Percentiles rank a stretch among this genome's conserved stretches.
Conservation (phyloP, 2,797 vertebrate species). For the Rhabdomys pumilio region DNA sequence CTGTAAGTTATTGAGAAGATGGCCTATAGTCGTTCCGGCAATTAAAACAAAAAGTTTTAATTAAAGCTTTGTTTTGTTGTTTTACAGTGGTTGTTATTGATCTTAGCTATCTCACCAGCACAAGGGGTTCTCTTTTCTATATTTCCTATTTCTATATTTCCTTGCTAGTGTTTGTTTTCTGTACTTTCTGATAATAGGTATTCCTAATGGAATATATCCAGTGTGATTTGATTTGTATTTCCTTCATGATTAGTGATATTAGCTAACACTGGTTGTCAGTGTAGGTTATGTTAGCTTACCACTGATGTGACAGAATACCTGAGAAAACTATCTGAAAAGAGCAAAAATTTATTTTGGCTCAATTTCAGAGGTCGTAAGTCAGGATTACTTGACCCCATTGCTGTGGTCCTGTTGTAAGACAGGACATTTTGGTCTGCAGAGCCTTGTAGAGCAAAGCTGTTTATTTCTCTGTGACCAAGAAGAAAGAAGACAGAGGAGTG, state of each 20-base stretch:
- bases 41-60: not conserved
- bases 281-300: not conserved
- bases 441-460: not conserved
- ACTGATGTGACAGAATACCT: not conserved
- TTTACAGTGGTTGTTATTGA: not conserved
- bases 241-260: not conserved
- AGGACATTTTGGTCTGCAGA: not conserved
- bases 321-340: not conserved
- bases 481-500: not conserved
- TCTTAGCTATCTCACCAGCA: not conserved
- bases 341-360: not conserved
- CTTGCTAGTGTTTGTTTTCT: not conserved
- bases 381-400: not conserved
- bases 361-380: not conserved
- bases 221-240: not conserved
- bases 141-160: not conserved
- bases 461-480: not conserved
- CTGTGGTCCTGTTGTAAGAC: not conserved
- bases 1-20: constrained; percentile 6
- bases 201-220: not conserved
- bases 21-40: not conserved
- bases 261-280: not conserved
- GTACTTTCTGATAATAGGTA: not conserved
- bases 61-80: not conserved
- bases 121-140: not conserved